A percentile compares a stretch with the other conserved stretches of the same genome.
These are phyloP conservation scores for Rhingia campestris DNA, from an alignment of 2,888 invertebrate species.

Conservation along the genomic window DNA sequence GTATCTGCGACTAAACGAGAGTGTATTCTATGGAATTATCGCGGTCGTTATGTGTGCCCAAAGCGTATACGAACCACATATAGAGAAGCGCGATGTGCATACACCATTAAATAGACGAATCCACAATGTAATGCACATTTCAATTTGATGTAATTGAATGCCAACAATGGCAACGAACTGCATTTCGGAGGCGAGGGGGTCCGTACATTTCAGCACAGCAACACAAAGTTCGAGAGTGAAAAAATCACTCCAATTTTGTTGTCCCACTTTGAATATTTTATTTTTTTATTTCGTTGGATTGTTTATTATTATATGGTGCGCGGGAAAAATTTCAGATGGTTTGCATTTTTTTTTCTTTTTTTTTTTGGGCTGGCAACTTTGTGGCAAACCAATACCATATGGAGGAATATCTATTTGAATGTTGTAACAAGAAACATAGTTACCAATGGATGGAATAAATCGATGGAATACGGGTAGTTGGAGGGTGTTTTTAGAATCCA, in stretches of 20 bases:
- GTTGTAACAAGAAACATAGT: neutral
- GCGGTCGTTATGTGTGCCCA: slow-evolving; percentile 30
- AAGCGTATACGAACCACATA: slow-evolving; percentile 49
- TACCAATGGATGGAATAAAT: too few relatives aligned
- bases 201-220: neutral
- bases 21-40: slow-evolving; percentile 49
- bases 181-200: slow-evolving; percentile 16
- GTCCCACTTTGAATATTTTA: slow-evolving; percentile 50
- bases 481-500: too few relatives aligned
- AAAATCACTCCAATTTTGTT: slow-evolving; percentile 67
- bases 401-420: neutral
- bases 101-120: slow-evolving; percentile 57
- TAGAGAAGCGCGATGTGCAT: slow-evolving; percentile 42
- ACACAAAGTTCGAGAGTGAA: slow-evolving; percentile 44
- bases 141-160: slow-evolving; percentile 69
- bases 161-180: slow-evolving; percentile 67
- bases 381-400: neutral
- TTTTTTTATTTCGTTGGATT: slow-evolving; percentile 34
- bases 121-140: slow-evolving; percentile 63
- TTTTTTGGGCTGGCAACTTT: neutral
- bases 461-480: too few relatives aligned
- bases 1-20: neutral
- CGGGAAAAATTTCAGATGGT: slow-evolving; percentile 43
- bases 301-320: slow-evolving; percentile 19
- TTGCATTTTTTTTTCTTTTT: neutral